These are phyloP conservation scores for Drosophila nikananu DNA, from an alignment of 1,140 invertebrate genomes.

Conservation along the genomic window DNA sequence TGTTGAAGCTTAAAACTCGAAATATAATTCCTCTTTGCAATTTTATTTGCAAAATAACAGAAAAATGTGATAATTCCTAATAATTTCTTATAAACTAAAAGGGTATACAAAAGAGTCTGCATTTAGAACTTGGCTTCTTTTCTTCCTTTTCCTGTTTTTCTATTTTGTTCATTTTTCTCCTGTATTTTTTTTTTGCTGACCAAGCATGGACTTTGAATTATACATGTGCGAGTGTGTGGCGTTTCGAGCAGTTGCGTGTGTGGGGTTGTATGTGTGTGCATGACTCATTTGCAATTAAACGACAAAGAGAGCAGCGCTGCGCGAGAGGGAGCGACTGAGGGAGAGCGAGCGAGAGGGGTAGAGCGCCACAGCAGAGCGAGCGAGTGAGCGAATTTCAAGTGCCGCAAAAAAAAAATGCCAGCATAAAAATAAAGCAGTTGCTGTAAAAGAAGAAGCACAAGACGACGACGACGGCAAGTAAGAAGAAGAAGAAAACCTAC, in stretches of 20 bases:
- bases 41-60: not conserved
- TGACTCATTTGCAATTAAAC: constrained; percentile 82
- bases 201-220: constrained; percentile 71
- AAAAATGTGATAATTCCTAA: not conserved
- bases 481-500: constrained; percentile 57
- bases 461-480: constrained; percentile 22
- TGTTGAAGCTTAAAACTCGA: not conserved
- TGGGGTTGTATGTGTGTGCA: constrained; percentile 55
- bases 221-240: constrained; percentile 24
- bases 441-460: constrained; percentile 59
- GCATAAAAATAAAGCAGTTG: constrained; percentile 79
- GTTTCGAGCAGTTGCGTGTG: constrained; percentile 36
- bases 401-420: constrained; percentile 81
- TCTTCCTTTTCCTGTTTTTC: constrained; percentile 9
- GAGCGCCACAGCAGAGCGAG: constrained; percentile 8
- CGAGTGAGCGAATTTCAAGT: constrained; percentile 60
- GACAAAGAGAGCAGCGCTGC: constrained; percentile 55
- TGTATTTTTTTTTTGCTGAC: constrained; percentile 38
- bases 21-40: not conserved
- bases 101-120: not conserved
- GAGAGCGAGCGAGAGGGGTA: constrained; percentile 10
- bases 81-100: not conserved
- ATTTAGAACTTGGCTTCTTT: not conserved
- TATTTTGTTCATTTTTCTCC: constrained; percentile 7
- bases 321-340: not conserved